Base-by-base conservation (phyloP, 2,888 invertebrate species). In the Cotesia congregata region DNA sequence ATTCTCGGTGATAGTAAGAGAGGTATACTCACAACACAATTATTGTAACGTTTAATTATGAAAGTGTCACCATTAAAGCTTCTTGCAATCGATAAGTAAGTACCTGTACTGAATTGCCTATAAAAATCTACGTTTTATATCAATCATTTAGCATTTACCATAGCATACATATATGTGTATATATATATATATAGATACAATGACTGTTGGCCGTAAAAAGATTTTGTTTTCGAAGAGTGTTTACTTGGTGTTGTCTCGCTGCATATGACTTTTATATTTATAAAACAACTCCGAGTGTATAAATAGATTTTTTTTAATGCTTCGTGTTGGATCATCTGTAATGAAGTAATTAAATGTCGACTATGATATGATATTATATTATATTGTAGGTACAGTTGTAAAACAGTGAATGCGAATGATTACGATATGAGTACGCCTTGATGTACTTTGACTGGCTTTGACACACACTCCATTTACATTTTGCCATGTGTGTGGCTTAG, bases 361-460 rank as follows among this genome's bases (percentile, higher is more conserved):
- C 30, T 30, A 30, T 30, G 3, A 4, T 30, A 30, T 30, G 2
- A 30, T 30, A 30, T 30, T 30, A 3, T 30, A 30, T 30, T 30
- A 30, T 30, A 30, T 30, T 30, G 30, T 30, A 30, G 30, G 30
- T 30, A 30, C 3, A 30, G 30, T 30, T 30, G 30, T 12, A 50
- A 50, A 50, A 50, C 12, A 50, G 50, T 50, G 3, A 50, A 50
- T 50, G 50, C 12, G 7, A 50, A 12, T 50, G 50, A 50, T 50
- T 9, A 12, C 4, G 50, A 50, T 50, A 50, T 6, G 50, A 12
- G 50, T 50, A 50, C 50, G 50, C 50, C 50, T 50, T 50, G 50
- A 50, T 50, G 50, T 50, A 50, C 50, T 50, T 50, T 50, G 50
- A 50, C 50, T 50, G 50, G 50, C 50, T 50, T 50, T 50, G 50